phyloP scores from a whole-genome alignment of 2,113 vertebrate species.

The Ascaphus truei region DNA sequence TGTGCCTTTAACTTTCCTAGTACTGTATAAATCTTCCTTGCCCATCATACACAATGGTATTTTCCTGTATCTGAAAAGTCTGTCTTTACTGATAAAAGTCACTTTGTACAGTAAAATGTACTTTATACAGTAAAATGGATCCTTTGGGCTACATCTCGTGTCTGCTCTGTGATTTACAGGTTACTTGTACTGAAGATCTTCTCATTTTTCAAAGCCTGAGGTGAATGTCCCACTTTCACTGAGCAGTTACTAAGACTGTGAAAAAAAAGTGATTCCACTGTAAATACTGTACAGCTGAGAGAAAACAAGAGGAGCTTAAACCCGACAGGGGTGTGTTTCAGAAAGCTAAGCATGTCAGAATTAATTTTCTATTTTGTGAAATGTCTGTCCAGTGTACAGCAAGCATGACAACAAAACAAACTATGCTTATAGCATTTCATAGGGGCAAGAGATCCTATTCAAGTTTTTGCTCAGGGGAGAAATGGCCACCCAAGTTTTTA shows the following conservation, averaged over 20 bases:
- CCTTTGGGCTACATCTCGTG: slow-evolving; percentile 31
- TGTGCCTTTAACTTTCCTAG: neutral
- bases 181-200: slow-evolving; percentile 2
- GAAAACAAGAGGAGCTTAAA: neutral
- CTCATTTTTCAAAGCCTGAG: slow-evolving; percentile 22
- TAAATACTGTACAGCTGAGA: slow-evolving; percentile 1
- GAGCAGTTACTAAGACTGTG: slow-evolving; percentile 10
- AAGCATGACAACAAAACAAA: too few species aligned
- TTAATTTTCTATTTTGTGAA: neutral
- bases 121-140: neutral
- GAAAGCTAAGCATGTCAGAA: neutral
- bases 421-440: too few species aligned
- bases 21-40: slow-evolving; percentile 17
- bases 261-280: slow-evolving; percentile 19
- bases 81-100: slow-evolving; percentile 33
- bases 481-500: too few species aligned
- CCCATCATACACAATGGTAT: neutral
- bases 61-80: slow-evolving; percentile 14
- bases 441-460: too few species aligned
- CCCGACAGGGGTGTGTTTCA: neutral
- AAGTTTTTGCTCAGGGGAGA: too few species aligned
- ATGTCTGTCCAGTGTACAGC: neutral
- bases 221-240: slow-evolving; percentile 28
- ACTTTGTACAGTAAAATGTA: slow-evolving; percentile 26
- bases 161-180: slow-evolving; percentile 29